Conservation (phyloP, 2,797 vertebrate genomes). For the Hypotaenidia philippensis region DNA sequence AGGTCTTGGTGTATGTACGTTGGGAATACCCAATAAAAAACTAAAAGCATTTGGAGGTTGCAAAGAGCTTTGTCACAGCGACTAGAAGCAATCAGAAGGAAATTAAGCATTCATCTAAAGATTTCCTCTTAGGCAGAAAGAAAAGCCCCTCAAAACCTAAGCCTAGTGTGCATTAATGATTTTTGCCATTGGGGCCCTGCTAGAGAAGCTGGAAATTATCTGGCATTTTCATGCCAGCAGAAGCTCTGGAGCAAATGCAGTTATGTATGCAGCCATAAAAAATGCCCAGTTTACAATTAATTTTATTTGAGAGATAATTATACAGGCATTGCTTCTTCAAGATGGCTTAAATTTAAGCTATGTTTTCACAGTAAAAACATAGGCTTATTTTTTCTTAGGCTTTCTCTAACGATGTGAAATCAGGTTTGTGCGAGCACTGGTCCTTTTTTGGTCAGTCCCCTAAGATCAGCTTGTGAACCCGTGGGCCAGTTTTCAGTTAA, state of each 20-base stretch:
- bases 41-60: neutral
- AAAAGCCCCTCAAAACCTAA: neutral
- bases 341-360: neutral
- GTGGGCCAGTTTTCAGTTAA: neutral
- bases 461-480: neutral
- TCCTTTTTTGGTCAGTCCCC: neutral
- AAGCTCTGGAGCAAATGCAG: neutral
- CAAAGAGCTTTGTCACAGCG: neutral
- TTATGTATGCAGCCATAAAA: neutral
- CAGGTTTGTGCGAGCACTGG: neutral
- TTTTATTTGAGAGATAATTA: neutral
- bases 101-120: slow-evolving; percentile 11
- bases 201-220: neutral
- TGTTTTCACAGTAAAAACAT: neutral
- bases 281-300: neutral
- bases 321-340: neutral
- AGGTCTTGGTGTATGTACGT: neutral
- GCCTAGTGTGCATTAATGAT: neutral
- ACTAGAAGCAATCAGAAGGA: neutral
- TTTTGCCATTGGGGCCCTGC: neutral
- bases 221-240: neutral
- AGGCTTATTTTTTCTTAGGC: neutral
- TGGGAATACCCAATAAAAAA: neutral
- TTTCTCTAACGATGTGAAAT: neutral
- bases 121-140: neutral